Evolutionary conservation across 37 sponge, comb jelly and placozoan genomes (phyloP).

Genomic region (Chondrilla cf. caribensis): DNA sequence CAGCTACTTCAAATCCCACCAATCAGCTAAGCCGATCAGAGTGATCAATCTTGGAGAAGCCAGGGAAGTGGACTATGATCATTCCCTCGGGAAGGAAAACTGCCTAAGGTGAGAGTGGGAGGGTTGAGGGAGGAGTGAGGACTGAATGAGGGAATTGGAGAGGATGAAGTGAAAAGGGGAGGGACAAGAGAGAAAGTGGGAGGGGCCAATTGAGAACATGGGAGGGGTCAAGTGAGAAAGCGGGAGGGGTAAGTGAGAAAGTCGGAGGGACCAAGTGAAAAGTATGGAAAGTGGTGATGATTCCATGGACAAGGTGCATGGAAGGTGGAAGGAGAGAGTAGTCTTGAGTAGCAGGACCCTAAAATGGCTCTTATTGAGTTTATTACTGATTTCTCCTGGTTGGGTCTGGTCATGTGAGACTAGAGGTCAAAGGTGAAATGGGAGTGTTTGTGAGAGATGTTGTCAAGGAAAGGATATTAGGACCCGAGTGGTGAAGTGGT

Average conservation of each 20-base stretch:
- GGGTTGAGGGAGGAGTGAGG: not conserved
- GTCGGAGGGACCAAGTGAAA: no score
- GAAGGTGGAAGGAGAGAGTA: no score
- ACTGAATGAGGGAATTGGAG: not conserved
- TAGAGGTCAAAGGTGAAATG: no score
- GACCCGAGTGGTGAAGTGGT: no score
- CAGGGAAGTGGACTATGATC: constrained; percentile 48
- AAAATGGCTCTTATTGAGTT: no score
- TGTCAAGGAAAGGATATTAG: no score
- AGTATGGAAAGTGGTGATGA: no score
- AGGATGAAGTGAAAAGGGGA: not conserved
- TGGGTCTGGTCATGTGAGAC: no score
- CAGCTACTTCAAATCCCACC: constrained; percentile 63
- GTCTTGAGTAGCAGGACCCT: no score
- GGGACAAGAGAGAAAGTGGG: not conserved
- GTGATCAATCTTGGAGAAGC: constrained; percentile 46
- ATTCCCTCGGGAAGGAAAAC: constrained; percentile 45
- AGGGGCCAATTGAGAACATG: not conserved
- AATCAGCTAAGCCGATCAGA: constrained; percentile 49
- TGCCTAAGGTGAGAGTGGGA: constrained; percentile 41
- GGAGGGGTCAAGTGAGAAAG: not conserved
- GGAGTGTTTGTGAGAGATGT: no score
- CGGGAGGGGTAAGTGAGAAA: not conserved
- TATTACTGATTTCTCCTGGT: no score
- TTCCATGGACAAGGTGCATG: no score